These are phyloP conservation scores for Liodrosophila aerea DNA, from an alignment of 2,888 invertebrate genomes.

Conservation along the genomic window DNA sequence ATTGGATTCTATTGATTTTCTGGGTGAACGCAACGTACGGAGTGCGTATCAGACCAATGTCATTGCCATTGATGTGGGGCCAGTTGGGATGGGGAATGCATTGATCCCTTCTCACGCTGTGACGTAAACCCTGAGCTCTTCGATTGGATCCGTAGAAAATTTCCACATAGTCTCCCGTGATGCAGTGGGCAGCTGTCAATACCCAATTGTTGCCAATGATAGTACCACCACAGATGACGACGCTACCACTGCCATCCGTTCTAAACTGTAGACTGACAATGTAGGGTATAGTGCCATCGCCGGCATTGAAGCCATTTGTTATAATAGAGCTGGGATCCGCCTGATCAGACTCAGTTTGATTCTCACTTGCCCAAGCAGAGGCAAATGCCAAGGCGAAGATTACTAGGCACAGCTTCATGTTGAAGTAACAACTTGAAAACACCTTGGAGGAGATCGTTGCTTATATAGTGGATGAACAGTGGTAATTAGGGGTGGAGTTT, in stretches of 20 bases:
- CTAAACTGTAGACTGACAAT: slow-evolving; percentile 58
- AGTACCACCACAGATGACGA: slow-evolving; percentile 69
- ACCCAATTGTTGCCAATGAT: slow-evolving; percentile 57
- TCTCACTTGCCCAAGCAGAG: slow-evolving; percentile 11
- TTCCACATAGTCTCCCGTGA: slow-evolving; percentile 47
- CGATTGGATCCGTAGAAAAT: slow-evolving; percentile 63
- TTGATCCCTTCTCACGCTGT: slow-evolving; percentile 43
- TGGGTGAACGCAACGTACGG: slow-evolving; percentile 45
- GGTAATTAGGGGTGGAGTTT: too few species aligned
- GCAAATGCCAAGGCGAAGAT: slow-evolving; percentile 40
- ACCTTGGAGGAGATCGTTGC: neutral
- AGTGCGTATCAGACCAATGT: slow-evolving; percentile 72
- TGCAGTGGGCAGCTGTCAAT: slow-evolving; percentile 62
- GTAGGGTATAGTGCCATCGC: slow-evolving; percentile 66
- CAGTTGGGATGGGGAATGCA: slow-evolving; percentile 55
- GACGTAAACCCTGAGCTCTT: slow-evolving; percentile 56
- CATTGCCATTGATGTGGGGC: slow-evolving; percentile 40
- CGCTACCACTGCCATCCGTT: slow-evolving; percentile 41
- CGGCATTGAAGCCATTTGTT: slow-evolving; percentile 55
- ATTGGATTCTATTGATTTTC: slow-evolving; percentile 39
- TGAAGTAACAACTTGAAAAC: slow-evolving; percentile 27
- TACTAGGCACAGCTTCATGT: slow-evolving; percentile 42
- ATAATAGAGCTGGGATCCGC: slow-evolving; percentile 21
- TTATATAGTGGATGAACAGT: slow-evolving; percentile 3
- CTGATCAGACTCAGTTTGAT: too few species aligned